Base-by-base conservation (phyloP, 2,797 vertebrate species). In the Phoebastria nigripes region DNA sequence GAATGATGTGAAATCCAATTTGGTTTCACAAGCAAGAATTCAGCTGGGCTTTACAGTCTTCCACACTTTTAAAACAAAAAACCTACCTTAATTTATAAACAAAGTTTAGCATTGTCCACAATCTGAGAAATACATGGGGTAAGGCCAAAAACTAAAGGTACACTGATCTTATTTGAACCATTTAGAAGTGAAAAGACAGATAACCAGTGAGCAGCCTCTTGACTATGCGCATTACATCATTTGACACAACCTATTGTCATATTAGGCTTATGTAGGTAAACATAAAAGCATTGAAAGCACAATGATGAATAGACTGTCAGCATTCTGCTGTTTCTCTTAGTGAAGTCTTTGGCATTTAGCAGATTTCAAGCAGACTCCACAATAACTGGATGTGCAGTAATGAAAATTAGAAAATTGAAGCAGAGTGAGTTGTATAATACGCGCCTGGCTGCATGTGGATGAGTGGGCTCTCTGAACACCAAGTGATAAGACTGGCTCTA, bases 381-480 rank as follows among this genome's bases (percentile, higher is more conserved):
- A 55, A 5, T n/a, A 62, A 66, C 31, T 35, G 29, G 18, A 9
- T n/a, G 15, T 44, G 17, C 46, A 80, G 51, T 22, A 49, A 65
- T 7, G 17, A 61, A 59, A 56, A 67, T 24, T 13, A 41, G 10
- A 37, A 80, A 93, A 65, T 0, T 21, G 44, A 65, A 15, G 55
- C 17, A 44, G n/a, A 63, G 28, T 41, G 29, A 67, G 33, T 28
- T 29, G 14, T 55, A 21, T 8, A 17, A 17, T 21, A 35, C 0
- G 0, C 0, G 1, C 33, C 25, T 55, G 55, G 42, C 26, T 61
- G 51, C 11, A 19, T 11, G 12, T 9, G 22, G 28, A 33, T 56
- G 14, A 79, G 29, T 10, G 15, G 24, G 52, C 11, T 74, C 13
- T 44, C 22, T 28, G 15, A 76, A 31, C n/a, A 65, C 4, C 5